phyloP scores from a whole-genome alignment of 2,113 vertebrate species.

The Daphoenositta chrysoptera region DNA sequence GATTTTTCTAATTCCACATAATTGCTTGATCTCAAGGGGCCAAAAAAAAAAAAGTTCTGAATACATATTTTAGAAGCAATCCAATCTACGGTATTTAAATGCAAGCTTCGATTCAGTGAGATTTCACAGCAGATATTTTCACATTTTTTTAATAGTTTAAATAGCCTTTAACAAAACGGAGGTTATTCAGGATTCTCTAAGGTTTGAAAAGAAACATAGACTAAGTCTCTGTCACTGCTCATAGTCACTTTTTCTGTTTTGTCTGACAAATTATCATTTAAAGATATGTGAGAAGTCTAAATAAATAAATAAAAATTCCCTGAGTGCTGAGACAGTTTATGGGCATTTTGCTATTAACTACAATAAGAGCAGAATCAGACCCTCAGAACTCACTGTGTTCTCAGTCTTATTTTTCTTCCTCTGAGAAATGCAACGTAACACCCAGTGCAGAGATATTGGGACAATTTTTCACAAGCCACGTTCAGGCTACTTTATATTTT shows the following conservation, averaged over 20 bases:
- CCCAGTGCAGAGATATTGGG: constrained; percentile 12
- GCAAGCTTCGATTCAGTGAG: constrained; percentile 18
- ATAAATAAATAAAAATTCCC: constrained; percentile 63
- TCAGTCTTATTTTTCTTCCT: constrained; percentile 21
- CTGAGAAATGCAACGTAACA: constrained; percentile 7
- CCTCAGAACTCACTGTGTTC: neutral
- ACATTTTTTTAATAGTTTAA: constrained; percentile 52
- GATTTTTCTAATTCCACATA: constrained; percentile 74
- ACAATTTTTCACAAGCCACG: constrained; percentile 18
- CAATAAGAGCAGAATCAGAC: constrained; percentile 34
- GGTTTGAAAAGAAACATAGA: constrained; percentile 19
- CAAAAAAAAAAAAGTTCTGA: constrained; percentile 65
- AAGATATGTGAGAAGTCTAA: constrained; percentile 58
- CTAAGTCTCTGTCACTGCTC: constrained; percentile 44
- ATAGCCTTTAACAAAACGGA: constrained; percentile 42
- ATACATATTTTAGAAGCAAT: constrained; percentile 67
- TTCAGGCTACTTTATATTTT: constrained; percentile 30
- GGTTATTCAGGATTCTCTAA: constrained; percentile 51
- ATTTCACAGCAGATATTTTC: constrained; percentile 52
- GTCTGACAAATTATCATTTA: constrained; percentile 58
- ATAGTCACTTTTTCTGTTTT: constrained; percentile 41
- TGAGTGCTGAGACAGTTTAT: constrained; percentile 12
- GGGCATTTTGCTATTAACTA: constrained; percentile 12
- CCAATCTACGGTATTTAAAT: constrained; percentile 58
- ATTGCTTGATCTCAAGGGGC: constrained; percentile 70